phyloP scores from a whole-genome alignment of 1,140 invertebrate genomes.

The Heliconius hewitsoni region DNA sequence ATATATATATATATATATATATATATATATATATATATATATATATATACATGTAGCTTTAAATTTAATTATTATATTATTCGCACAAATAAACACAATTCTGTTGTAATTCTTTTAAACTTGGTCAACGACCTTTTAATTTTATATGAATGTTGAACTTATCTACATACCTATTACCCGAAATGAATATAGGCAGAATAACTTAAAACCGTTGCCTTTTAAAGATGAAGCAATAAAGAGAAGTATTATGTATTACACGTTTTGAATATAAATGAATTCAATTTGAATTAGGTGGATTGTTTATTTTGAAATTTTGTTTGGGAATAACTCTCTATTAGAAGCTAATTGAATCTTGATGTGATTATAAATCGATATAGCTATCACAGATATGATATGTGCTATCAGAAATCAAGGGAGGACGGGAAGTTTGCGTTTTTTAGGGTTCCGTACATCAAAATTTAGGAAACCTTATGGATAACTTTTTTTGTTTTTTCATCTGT shows the following conservation, averaged over 20 bases:
- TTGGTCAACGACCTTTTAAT: conserved; percentile 37
- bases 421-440: not conserved
- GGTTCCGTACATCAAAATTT: too few species aligned
- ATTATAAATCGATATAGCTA: not conserved
- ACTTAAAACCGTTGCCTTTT: conserved; percentile 42
- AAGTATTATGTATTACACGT: conserved; percentile 29
- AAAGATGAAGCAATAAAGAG: conserved; percentile 34
- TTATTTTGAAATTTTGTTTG: not conserved
- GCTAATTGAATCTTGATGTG: not conserved
- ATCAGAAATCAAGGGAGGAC: not conserved
- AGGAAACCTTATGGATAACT: too few species aligned
- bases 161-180: conserved; percentile 22
- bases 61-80: not conserved
- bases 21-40: too few species aligned
- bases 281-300: conserved; percentile 17
- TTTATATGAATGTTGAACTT: conserved; percentile 31
- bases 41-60: too few species aligned
- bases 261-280: conserved; percentile 40
- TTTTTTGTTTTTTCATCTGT: too few species aligned
- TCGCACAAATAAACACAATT: not conserved
- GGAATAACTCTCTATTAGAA: not conserved
- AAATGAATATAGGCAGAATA: conserved; percentile 21
- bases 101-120: not conserved
- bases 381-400: not conserved
- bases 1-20: too few species aligned